Base-by-base conservation (phyloP, 2,113 vertebrate species). In the Cygnus atratus region DNA sequence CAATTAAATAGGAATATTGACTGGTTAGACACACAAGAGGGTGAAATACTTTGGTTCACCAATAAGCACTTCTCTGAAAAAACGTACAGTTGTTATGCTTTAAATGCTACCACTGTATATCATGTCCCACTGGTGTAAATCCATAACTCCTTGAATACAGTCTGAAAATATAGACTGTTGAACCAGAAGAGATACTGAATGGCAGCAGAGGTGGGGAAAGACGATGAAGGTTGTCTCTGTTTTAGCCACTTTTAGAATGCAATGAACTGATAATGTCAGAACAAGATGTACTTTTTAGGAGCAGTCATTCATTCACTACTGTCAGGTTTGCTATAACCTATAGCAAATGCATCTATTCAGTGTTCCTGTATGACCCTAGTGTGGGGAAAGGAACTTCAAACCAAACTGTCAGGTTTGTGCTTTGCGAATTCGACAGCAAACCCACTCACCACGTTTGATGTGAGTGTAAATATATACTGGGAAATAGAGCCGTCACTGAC, bases 251-350 rank as follows among this genome's bases (percentile, higher is more conserved):
- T 89, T 79, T 66, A 90, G 95, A 91, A 91, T 8, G 93, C 86
- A 88, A n/a, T 5, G 54, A 82, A 95, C 86, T 9, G 6, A 79
- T 84, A 90, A 92, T 84, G 90, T 95, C 91, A 93, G 93, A 88
- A 94, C 88, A 96, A 94, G 88, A 88, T 79, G 95, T 93, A 94
- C 90, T 89, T 95, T 92, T 93, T 92, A 94, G 92, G 86, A 95
- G 93, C 92, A 94, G 29, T 93, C 95, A 62, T 92, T 96, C 92
- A 94, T 93, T 94, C 95, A 79, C 54, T 87, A 91, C 95, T 89
- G 95, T 82, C 92, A 88, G 68, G 76, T 72, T 65, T 58, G 73
- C 90, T 92, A 2, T 88, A 95, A 87, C 92, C 92, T 95, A 75
- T n/a, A 94, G 90, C 80, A 93, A 93, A 88, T 84, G 88, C 92